Percentiles rank a stretch among this genome's conserved stretches.
These are phyloP conservation scores for Mythimna impura DNA, from an alignment of 2,888 invertebrate genomes.

Conservation along the genomic window DNA sequence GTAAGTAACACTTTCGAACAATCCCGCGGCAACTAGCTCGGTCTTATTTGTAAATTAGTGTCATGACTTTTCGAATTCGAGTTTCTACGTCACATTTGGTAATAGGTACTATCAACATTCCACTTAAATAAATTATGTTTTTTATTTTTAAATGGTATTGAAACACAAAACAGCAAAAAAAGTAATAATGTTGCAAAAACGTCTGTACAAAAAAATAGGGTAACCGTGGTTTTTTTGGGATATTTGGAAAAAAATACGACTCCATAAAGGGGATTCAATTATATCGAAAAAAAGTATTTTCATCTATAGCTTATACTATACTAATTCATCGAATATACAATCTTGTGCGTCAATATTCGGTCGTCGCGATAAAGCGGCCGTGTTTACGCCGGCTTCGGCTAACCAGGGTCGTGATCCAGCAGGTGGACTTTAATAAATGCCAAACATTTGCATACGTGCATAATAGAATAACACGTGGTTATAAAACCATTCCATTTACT, in stretches of 20 bases:
- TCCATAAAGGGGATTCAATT: neutral
- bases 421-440: slow-evolving; percentile 25
- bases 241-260: neutral
- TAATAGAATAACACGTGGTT: slow-evolving; percentile 42
- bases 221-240: slow-evolving; percentile 15
- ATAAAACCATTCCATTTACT: slow-evolving; percentile 15
- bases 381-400: slow-evolving; percentile 31
- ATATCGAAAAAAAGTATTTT: neutral
- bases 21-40: neutral
- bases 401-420: slow-evolving; percentile 55
- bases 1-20: too few relatives aligned
- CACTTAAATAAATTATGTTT: neutral
- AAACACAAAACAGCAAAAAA: neutral
- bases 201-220: neutral
- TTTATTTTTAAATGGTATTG: neutral
- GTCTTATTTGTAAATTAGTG: slow-evolving; percentile 32
- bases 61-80: slow-evolving; percentile 17
- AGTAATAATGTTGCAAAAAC: too few relatives aligned
- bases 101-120: neutral
- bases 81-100: neutral
- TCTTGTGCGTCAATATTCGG: slow-evolving; percentile 12
- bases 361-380: slow-evolving; percentile 11
- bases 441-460: slow-evolving; percentile 45
- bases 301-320: neutral
- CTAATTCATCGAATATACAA: slow-evolving; percentile 7